phyloP scores from a whole-genome alignment of 2,888 invertebrate species.

The Callosobruchus maculatus region DNA sequence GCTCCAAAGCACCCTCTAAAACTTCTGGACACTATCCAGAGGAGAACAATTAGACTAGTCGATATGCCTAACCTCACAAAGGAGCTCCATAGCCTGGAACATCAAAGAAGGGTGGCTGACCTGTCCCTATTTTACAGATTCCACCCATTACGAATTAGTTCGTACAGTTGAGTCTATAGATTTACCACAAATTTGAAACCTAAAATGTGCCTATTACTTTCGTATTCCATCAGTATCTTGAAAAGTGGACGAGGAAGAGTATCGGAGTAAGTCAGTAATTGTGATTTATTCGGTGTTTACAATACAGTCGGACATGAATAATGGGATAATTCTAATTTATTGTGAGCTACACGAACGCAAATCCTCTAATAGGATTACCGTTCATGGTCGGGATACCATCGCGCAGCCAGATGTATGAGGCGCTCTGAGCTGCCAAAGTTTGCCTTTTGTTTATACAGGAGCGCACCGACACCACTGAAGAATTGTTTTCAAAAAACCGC shows the following conservation, averaged over 20 bases:
- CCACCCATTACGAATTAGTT: too few relatives aligned
- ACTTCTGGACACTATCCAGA: too few relatives aligned
- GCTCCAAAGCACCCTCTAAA: too few relatives aligned
- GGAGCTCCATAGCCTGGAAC: too few relatives aligned
- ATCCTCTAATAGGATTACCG: constrained; percentile 46
- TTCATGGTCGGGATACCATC: constrained; percentile 32
- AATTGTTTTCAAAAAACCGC: too few relatives aligned
- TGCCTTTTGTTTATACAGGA: background rate
- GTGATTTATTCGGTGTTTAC: constrained; percentile 44
- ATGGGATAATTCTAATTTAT: constrained; percentile 48
- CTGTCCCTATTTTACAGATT: too few relatives aligned
- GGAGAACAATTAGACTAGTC: too few relatives aligned
- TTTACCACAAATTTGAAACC: too few relatives aligned
- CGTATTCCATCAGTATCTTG: background rate
- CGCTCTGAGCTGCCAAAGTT: background rate
- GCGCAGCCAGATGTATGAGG: constrained; percentile 29
- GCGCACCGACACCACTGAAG: background rate
- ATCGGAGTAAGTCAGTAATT: constrained; percentile 28
- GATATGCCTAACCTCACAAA: too few relatives aligned
- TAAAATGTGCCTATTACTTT: too few relatives aligned
- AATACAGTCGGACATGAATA: constrained; percentile 41
- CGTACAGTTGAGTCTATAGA: too few relatives aligned
- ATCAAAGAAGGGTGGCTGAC: too few relatives aligned
- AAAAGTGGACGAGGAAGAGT: background rate
- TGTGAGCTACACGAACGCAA: constrained; percentile 43